phyloP scores from a whole-genome alignment of 2,888 invertebrate genomes.

The Ceramica pisi region DNA sequence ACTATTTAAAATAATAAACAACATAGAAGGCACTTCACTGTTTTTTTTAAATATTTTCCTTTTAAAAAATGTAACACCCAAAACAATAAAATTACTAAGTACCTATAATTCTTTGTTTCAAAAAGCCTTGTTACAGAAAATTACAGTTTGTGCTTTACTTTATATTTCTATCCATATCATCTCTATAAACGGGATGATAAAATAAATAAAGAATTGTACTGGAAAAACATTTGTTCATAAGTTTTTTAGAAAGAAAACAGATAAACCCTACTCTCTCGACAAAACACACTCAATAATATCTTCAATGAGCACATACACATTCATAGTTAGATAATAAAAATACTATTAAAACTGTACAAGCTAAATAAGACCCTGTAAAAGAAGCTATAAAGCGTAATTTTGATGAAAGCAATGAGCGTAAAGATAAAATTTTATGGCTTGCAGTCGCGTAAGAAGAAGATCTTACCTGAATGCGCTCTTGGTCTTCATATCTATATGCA shows the following conservation, averaged over 20 bases:
- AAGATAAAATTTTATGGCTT: slow-evolving; percentile 53
- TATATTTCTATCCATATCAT: neutral
- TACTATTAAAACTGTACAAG: slow-evolving; percentile 43
- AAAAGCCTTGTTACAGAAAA: neutral
- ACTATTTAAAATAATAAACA: no score
- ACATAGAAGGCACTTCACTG: no score
- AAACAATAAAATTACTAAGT: no score
- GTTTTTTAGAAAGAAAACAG: no score
- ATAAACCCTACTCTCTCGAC: slow-evolving; percentile 18
- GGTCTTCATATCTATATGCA: slow-evolving; percentile 42
- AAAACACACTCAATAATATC: slow-evolving; percentile 25
- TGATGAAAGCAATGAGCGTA: slow-evolving; percentile 10
- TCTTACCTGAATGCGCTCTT: slow-evolving; percentile 48
- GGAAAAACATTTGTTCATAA: no score
- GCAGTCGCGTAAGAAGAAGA: slow-evolving; percentile 42
- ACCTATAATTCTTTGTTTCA: neutral
- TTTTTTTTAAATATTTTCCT: no score
- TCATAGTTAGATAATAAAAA: slow-evolving; percentile 50
- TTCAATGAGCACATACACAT: slow-evolving; percentile 40
- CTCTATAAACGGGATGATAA: no score
- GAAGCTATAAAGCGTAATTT: slow-evolving; percentile 36
- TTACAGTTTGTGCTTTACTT: neutral
- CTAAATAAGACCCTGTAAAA: slow-evolving; percentile 22
- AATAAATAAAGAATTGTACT: no score
- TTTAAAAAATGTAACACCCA: no score